Conservation (phyloP, 2,113 vertebrate genomes). For the Anser brachyrhynchus region DNA sequence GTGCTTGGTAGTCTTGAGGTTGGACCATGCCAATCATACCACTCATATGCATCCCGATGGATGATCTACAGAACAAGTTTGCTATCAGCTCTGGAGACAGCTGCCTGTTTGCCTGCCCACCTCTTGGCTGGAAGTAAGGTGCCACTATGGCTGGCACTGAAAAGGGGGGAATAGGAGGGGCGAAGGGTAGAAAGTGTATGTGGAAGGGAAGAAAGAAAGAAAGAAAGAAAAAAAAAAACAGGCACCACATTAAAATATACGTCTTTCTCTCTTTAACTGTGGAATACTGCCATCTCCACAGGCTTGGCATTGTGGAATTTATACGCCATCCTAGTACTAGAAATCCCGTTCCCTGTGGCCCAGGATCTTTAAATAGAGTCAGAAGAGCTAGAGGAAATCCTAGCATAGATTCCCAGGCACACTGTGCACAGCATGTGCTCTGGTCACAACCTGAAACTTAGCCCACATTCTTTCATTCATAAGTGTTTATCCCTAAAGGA, state of each 20-base stretch:
- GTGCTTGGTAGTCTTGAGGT: conserved; percentile 71
- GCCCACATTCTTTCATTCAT: not conserved
- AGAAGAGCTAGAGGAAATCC: not conserved
- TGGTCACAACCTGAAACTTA: not conserved
- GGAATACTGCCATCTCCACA: conserved; percentile 43
- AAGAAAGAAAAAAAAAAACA: conserved; percentile 42
- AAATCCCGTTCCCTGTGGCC: conserved; percentile 3
- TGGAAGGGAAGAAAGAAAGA: conserved; percentile 72
- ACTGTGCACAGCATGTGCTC: not conserved
- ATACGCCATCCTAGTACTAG: not conserved
- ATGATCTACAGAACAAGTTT: conserved; percentile 75
- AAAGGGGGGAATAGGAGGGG: conserved; percentile 68
- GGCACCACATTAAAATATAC: conserved; percentile 71
- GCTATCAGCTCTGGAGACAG: conserved; percentile 78
- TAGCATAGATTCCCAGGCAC: not conserved
- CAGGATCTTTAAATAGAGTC: not conserved
- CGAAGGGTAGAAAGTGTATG: conserved; percentile 77
- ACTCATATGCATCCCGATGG: conserved; percentile 74
- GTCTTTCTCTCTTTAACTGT: conserved; percentile 44
- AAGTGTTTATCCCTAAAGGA: not conserved
- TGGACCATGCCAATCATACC: conserved; percentile 76
- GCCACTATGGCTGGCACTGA: conserved; percentile 74
- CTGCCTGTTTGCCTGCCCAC: conserved; percentile 79
- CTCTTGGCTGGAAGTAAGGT: conserved; percentile 76
- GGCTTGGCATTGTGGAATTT: conserved; percentile 26